A percentile compares a stretch with the other conserved stretches of the same genome.
These are phyloP conservation scores for Temnothorax rugatulus DNA, from an alignment of 2,888 invertebrate genomes.

Conservation along the genomic window DNA sequence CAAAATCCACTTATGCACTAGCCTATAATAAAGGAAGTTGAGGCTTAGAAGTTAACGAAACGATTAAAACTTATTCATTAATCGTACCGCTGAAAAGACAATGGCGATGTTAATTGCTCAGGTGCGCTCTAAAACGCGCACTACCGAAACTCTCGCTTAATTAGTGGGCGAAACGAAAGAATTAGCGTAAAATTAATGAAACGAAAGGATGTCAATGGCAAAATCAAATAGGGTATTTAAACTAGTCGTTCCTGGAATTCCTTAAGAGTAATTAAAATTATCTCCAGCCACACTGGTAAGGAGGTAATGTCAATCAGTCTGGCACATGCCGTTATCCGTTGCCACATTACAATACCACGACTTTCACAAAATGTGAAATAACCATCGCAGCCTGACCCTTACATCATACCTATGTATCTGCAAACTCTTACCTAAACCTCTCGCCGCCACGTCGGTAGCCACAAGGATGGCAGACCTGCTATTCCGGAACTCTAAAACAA, in stretches of 20 bases:
- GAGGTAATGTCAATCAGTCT: slow-evolving; percentile 85
- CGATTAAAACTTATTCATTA: slow-evolving; percentile 63
- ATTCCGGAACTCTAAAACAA: slow-evolving; percentile 87
- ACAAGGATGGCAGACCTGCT: slow-evolving; percentile 88
- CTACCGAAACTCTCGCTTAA: slow-evolving; percentile 51
- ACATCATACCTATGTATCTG: slow-evolving; percentile 80
- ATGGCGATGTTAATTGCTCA: slow-evolving; percentile 61
- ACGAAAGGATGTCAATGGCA: slow-evolving; percentile 29
- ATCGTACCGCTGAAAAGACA: slow-evolving; percentile 69
- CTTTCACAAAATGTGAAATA: slow-evolving; percentile 81
- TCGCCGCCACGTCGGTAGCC: slow-evolving; percentile 90
- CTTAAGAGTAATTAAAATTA: slow-evolving; percentile 58
- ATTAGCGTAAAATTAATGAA: slow-evolving; percentile 56
- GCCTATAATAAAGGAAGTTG: slow-evolving; percentile 61
- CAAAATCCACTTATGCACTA: slow-evolving; percentile 77
- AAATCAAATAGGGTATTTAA: slow-evolving; percentile 50
- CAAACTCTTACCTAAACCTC: slow-evolving; percentile 88
- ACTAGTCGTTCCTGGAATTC: slow-evolving; percentile 53
- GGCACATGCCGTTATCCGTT: slow-evolving; percentile 86
- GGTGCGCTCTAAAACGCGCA: slow-evolving; percentile 20
- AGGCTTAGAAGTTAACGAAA: slow-evolving; percentile 56
- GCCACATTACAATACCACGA: slow-evolving; percentile 83
- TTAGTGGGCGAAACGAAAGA: slow-evolving; percentile 42
- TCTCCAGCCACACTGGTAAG: slow-evolving; percentile 75
- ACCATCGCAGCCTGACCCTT: slow-evolving; percentile 86